These are phyloP conservation scores for Sorex fumeus DNA, from an alignment of 2,113 vertebrate genomes.

Conservation along the genomic window DNA sequence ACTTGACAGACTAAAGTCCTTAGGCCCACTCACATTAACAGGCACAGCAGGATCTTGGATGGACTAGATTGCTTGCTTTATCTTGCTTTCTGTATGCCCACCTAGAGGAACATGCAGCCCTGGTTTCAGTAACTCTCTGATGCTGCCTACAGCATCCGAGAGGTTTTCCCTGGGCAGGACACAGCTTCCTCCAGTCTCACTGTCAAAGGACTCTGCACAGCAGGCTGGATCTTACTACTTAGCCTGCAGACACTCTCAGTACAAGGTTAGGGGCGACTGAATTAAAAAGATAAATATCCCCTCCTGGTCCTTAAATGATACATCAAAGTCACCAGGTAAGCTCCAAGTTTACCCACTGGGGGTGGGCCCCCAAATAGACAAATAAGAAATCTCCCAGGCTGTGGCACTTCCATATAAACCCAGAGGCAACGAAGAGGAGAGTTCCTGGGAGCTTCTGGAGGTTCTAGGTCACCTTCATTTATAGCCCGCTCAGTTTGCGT, in stretches of 20 bases:
- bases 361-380: too few relatives aligned
- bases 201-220: not conserved
- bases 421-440: not conserved
- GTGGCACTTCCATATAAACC: not conserved
- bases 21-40: not conserved
- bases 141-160: not conserved
- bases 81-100: not conserved
- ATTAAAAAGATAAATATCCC: conserved; percentile 76
- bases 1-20: not conserved
- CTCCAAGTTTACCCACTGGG: too few relatives aligned
- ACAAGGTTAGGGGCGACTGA: conserved; percentile 68
- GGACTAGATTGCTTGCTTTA: accelerated
- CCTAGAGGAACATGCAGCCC: accelerated
- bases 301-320: conserved; percentile 71
- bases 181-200: not conserved
- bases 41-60: not conserved
- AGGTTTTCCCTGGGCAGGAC: not conserved
- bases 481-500: not conserved
- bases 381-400: too few relatives aligned
- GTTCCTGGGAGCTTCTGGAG: not conserved
- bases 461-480: not conserved
- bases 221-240: conserved; percentile 30
- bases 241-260: not conserved
- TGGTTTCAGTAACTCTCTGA: not conserved
- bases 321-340: conserved; percentile 6